Evolutionary conservation across 2,113 vertebrate genomes (phyloP), one percentile per base, ranked within the genome.

Genomic region (Oreochromis spilurus): DNA sequence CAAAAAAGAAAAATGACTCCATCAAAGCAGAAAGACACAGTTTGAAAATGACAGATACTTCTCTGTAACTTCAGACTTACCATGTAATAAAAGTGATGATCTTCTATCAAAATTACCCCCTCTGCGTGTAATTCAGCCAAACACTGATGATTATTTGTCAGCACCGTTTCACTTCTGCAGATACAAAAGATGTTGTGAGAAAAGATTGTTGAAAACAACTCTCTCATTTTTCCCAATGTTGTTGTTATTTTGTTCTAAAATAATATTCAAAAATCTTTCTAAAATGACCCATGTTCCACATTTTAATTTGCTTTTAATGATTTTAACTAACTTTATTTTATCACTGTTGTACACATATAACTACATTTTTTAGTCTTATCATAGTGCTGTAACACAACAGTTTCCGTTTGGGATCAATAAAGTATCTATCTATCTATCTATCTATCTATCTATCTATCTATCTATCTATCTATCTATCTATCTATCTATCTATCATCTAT

Each of bases 371-470:
- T 38, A 38, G 9, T 38, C 9, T 10, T 38, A 34, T 34, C 31
- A 34, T 34, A 34, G 6, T 34, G 31, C 31, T 34, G 31, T 34
- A 34, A 34, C 31, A 34, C 7, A 31, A 31, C 5, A 31, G 29
- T 31, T 31, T 31, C 29, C 29, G 4, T 31, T 4, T 31, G 29
- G 29, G 29, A 31, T 31, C 29, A 31, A 31, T 31, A 31, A 31
- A 31, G 29, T 36, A 9, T 36, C n/a, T 1, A 21, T 14, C 21
- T 1, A 3, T 57, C 54, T 2, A 4, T 57, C 21, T 0, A 14
- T 26, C 12, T 0, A 16, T 29, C 24, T 0, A 57, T 14, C 21
- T 0, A 7, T 57, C 21, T 3, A 7, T 13, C 53, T 1, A 4
- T 24, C 21, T 0, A 3, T 6, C 9, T 1, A 6, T 4, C 52